Conservation (phyloP, 2,113 vertebrate species). For the Vireo altiloquus region DNA sequence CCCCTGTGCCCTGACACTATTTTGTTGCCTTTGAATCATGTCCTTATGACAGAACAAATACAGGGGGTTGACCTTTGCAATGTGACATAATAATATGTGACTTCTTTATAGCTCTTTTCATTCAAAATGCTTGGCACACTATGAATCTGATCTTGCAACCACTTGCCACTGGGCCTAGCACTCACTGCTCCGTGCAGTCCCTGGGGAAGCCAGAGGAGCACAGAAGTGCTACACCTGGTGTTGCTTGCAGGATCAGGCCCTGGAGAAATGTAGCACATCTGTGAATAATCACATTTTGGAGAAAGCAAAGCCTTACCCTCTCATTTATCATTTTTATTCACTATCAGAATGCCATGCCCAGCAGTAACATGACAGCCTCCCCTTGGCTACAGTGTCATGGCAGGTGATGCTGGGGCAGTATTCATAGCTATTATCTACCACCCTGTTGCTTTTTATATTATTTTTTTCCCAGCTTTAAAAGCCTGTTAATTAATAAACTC, state of each 20-base stretch:
- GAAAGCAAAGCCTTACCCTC: not conserved
- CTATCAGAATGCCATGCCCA: not conserved
- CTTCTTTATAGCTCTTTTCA: conserved; percentile 60
- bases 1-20: conserved; percentile 36
- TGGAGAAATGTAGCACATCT: not conserved
- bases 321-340: not conserved
- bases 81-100: conserved; percentile 65
- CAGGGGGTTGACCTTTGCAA: conserved; percentile 45
- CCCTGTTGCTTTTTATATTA: not conserved
- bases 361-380: not conserved
- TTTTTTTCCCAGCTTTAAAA: not conserved
- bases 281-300: not conserved
- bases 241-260: not conserved
- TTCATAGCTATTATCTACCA: not conserved
- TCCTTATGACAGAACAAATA: conserved; percentile 57
- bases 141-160: not conserved
- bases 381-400: not conserved
- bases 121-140: conserved; percentile 6
- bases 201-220: not conserved
- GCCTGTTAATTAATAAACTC: conserved; percentile 25
- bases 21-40: conserved; percentile 59
- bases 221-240: not conserved
- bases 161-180: not conserved
- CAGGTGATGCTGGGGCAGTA: not conserved
- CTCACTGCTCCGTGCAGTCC: not conserved